A percentile compares a stretch with the other conserved stretches of the same genome.
These are phyloP conservation scores for Galbula dea DNA, from an alignment of 2,113 vertebrate species.

Conservation along the genomic window DNA sequence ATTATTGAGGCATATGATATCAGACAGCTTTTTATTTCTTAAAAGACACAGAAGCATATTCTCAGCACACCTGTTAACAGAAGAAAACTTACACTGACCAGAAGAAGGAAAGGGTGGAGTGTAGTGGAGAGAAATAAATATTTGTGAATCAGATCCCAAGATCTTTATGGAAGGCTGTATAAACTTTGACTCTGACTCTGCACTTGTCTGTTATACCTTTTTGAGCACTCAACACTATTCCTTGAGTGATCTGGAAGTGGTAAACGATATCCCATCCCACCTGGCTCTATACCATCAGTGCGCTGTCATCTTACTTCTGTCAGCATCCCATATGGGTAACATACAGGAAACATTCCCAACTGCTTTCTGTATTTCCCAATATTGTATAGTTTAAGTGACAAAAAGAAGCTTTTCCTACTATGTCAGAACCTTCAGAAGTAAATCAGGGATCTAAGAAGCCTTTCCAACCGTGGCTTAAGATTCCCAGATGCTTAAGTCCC, in stretches of 20 bases:
- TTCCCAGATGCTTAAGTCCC: neutral
- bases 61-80: neutral
- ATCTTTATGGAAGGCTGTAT: neutral
- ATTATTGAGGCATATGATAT: neutral
- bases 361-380: neutral
- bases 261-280: neutral
- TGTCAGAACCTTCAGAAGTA: neutral
- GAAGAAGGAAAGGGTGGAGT: rapidly evolving
- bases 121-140: neutral
- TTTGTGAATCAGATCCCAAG: neutral
- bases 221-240: neutral
- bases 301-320: neutral
- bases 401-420: neutral
- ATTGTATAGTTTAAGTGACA: neutral
- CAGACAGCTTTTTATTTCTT: neutral
- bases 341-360: neutral
- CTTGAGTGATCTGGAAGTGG: neutral
- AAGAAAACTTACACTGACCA: neutral
- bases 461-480: neutral
- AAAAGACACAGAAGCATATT: neutral
- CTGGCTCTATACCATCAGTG: neutral
- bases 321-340: neutral
- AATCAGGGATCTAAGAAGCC: neutral
- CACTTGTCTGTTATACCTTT: neutral
- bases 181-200: neutral